These are phyloP conservation scores for Julus scanicus DNA, from an alignment of 2,888 invertebrate genomes.

Conservation along the genomic window DNA sequence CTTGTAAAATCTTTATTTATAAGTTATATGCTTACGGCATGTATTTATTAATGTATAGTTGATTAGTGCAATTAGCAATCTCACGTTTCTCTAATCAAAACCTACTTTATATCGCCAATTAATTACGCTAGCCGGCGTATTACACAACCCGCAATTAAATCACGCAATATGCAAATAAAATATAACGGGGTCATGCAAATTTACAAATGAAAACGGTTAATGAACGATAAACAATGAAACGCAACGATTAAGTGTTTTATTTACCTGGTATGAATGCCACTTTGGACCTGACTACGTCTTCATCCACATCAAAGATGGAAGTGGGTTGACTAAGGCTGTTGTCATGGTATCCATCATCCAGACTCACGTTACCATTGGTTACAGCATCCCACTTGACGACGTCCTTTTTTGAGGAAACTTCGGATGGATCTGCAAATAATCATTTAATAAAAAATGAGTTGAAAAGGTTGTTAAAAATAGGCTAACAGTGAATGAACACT, in stretches of 20 bases:
- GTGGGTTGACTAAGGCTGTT: slow-evolving; percentile 57
- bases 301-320: slow-evolving; percentile 59
- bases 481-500: not conserved
- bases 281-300: slow-evolving; percentile 58
- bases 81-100: no score
- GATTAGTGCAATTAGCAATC: no score
- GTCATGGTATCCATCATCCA: slow-evolving; percentile 57
- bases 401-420: slow-evolving; percentile 5
- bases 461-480: not conserved
- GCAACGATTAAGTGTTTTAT: slow-evolving; percentile 40
- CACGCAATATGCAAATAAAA: not conserved
- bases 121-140: not conserved
- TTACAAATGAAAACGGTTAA: not conserved
- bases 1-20: no score
- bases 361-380: slow-evolving; percentile 52
- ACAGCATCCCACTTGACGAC: slow-evolving; percentile 47
- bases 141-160: not conserved
- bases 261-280: slow-evolving; percentile 60
- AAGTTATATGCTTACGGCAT: no score
- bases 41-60: no score
- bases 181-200: not conserved
- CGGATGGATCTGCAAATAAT: not conserved
- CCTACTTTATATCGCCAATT: not conserved
- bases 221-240: not conserved
- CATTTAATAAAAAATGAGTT: slow-evolving; percentile 3